Conservation (phyloP, 1,140 invertebrate species). For the Drosophila kepulauana region DNA sequence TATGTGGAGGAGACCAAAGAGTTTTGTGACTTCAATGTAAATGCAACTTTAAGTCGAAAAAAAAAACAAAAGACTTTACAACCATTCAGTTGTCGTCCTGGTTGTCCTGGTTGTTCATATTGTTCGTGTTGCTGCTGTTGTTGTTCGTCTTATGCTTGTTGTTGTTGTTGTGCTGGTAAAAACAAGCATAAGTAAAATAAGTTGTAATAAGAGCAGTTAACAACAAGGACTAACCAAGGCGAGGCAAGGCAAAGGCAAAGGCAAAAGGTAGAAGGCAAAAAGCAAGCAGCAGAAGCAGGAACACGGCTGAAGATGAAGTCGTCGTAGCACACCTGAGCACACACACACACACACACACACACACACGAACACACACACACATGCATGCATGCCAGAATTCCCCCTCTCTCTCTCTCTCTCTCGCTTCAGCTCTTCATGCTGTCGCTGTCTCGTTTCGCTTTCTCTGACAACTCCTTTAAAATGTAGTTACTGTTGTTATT, state of each 20-base stretch:
- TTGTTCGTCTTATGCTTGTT: conserved; percentile 22
- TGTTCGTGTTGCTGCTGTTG: conserved; percentile 15
- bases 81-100: conserved; percentile 22
- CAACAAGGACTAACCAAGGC: conserved; percentile 57
- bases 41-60: conserved; percentile 70
- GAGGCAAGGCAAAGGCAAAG: not conserved
- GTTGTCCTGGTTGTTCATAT: conserved; percentile 7
- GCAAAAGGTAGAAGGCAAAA: too few species aligned
- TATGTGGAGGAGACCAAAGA: conserved; percentile 27
- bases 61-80: conserved; percentile 46
- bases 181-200: conserved; percentile 78
- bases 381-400: not conserved
- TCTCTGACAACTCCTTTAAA: conserved; percentile 77
- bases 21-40: conserved; percentile 62
- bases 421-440: not conserved
- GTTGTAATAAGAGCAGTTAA: conserved; percentile 83
- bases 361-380: conserved; percentile 24
- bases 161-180: conserved; percentile 47
- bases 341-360: not conserved
- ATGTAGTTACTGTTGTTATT: conserved; percentile 83
- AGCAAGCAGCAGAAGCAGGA: conserved; percentile 26
- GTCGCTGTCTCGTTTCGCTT: not conserved
- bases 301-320: conserved; percentile 20
- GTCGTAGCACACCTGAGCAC: conserved; percentile 54
- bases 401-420: not conserved